These are phyloP conservation scores for Hestina assimilis DNA, from an alignment of 1,140 invertebrate genomes.

Conservation along the genomic window DNA sequence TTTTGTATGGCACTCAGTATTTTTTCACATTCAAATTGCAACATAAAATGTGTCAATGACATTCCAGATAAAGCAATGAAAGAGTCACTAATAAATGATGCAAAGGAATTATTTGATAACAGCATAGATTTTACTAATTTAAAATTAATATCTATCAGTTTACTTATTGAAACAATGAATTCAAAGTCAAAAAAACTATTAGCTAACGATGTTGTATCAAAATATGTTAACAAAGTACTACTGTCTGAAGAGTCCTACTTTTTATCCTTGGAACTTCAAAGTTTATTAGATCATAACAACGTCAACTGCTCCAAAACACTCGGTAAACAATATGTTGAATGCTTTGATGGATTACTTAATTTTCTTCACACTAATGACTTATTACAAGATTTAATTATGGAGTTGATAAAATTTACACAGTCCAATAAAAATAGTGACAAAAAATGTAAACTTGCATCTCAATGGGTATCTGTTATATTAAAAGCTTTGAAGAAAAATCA, in stretches of 20 bases:
- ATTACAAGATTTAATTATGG: constrained; percentile 70
- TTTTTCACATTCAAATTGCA: constrained; percentile 49
- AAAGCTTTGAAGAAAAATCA: constrained; percentile 69
- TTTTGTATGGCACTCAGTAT: constrained; percentile 62
- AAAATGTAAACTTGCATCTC: constrained; percentile 70
- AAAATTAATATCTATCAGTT: constrained; percentile 47
- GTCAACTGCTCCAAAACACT: constrained; percentile 27
- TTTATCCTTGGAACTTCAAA: constrained; percentile 54
- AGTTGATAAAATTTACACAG: constrained; percentile 72
- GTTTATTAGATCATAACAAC: constrained; percentile 38
- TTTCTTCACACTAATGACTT: constrained; percentile 77
- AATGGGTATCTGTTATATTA: constrained; percentile 79
- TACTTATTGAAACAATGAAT: constrained; percentile 47
- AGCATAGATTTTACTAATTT: constrained; percentile 47
- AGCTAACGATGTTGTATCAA: constrained; percentile 30
- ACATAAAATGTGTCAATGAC: constrained; percentile 58
- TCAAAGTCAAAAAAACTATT: constrained; percentile 43
- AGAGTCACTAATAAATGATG: constrained; percentile 57
- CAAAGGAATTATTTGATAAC: constrained; percentile 51
- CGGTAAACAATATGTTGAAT: constrained; percentile 46
- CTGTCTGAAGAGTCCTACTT: constrained; percentile 61
- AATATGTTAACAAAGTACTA: constrained; percentile 47
- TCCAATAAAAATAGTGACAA: constrained; percentile 42
- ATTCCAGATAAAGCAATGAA: constrained; percentile 55
- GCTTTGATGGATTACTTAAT: constrained; percentile 78